A percentile compares a stretch with the other conserved stretches of the same genome.
Conservation (phyloP, 2,113 vertebrate genomes). For the Leptocoma aspasia region DNA sequence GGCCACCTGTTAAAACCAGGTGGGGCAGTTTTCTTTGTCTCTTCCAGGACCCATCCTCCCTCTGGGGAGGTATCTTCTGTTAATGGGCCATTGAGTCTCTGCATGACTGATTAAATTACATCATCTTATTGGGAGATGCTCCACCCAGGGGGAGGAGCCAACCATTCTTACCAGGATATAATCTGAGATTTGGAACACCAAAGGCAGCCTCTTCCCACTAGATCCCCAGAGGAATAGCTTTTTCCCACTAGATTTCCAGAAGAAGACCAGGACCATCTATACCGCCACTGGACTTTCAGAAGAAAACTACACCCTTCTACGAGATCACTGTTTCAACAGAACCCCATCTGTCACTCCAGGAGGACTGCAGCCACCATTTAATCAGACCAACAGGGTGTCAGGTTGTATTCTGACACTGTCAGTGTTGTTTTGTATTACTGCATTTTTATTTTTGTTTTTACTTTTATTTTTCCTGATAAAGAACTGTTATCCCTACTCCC, state of each 20-base stretch:
- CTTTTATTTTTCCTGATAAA: neutral
- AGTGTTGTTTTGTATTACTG: neutral
- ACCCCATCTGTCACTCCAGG: neutral
- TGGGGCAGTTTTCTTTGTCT: neutral
- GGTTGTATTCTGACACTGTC: neutral
- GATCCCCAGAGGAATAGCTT: neutral
- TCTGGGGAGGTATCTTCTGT: neutral
- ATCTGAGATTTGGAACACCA: neutral
- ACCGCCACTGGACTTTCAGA: neutral
- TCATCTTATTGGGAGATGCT: neutral
- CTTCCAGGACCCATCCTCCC: neutral
- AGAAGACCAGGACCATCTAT: neutral
- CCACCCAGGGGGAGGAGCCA: neutral
- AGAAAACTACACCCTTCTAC: neutral
- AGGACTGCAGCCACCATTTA: neutral
- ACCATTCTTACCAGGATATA: neutral
- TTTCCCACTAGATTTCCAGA: neutral
- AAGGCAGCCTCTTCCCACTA: neutral
- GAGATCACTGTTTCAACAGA: neutral
- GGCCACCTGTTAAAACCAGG: neutral
- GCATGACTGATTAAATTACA: neutral
- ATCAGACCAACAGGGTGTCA: neutral
- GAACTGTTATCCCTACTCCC: neutral
- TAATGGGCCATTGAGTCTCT: neutral
- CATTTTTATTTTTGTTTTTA: neutral